Base-by-base conservation (phyloP, 2,888 invertebrate species). In the Dusona sp. region DNA sequence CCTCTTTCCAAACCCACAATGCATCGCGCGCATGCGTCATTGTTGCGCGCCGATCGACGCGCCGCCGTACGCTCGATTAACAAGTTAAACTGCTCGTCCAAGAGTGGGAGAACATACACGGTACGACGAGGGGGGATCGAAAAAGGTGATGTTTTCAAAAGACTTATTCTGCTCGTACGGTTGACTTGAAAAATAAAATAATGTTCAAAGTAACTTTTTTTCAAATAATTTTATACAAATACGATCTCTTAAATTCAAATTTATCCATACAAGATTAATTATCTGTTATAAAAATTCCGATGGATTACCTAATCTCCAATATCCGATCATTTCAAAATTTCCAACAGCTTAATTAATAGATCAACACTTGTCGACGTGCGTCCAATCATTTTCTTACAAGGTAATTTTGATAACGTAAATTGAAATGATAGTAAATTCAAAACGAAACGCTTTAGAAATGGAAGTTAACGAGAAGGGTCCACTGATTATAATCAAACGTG, bases 11-110 rank as follows among this genome's bases (percentile, higher is more conserved):
- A 65, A n/a, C 22, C 65, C 22, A 65, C 65, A 22, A 64, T 64
- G 33, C 48, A 48, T 48, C 77, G 13, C 65, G 65, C 77, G 77
- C 77, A 64, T 51, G 77, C 77, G 77, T n/a, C 45, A 11, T 11
- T 13, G 0, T 45, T 16, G 61, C 38, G 16, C 61, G 87, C 83
- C 82, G 85, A 85, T 85, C 83, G 61, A 45, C 67, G 84, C 86
- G 25, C 19, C 1, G 22, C 78, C 51, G 19, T 1, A 51, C 78
- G 67, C 25, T 42, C 8, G 2, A 25, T 22, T 16, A 3, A 3
- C 19, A 19, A 25, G 19, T 11, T 61, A 29, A 8, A 45, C 16
- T 19, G 4, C 25, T 1, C 22, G 61, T 19, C 33, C 13, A n/a
- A 61, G 8, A 45, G 45, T n/a, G 45, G 29, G 11, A 42, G 25